A percentile compares a stretch with the other conserved stretches of the same genome.
Evolutionary conservation across 2,113 vertebrate species (phyloP).

Genomic region (Paratilapia polleni): DNA sequence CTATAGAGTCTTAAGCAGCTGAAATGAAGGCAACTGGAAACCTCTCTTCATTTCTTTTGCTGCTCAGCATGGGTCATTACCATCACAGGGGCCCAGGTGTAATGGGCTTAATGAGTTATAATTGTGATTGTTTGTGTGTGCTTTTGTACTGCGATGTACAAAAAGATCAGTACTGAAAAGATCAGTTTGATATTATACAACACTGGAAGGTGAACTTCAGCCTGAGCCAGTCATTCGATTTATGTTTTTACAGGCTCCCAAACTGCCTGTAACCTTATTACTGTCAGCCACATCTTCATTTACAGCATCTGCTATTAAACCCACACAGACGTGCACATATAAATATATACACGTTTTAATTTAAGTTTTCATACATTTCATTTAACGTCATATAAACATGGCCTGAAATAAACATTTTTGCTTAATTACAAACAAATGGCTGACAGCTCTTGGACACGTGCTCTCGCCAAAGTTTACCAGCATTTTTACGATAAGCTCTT

Average conservation of each 20-base stretch:
- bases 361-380: not conserved
- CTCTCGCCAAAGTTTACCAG: not conserved
- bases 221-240: conserved; percentile 19
- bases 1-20: too few species aligned
- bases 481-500: not conserved
- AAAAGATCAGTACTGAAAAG: not conserved
- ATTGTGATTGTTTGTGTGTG: not conserved
- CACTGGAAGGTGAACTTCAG: not conserved
- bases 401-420: not conserved
- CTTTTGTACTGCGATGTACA: not conserved
- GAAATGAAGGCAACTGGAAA: too few species aligned
- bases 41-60: not conserved
- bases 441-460: not conserved
- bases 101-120: not conserved
- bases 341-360: conserved; percentile 7
- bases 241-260: conserved; percentile 28
- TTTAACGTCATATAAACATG: not conserved
- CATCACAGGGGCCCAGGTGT: not conserved
- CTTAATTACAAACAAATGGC: conserved; percentile 23
- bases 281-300: conserved; percentile 38
- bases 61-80: not conserved
- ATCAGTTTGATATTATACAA: not conserved
- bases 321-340: not conserved
- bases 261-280: not conserved
- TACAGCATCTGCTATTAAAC: conserved; percentile 36